Conservation (phyloP, 2,888 invertebrate species). For the Epistrophe grossulariae region DNA sequence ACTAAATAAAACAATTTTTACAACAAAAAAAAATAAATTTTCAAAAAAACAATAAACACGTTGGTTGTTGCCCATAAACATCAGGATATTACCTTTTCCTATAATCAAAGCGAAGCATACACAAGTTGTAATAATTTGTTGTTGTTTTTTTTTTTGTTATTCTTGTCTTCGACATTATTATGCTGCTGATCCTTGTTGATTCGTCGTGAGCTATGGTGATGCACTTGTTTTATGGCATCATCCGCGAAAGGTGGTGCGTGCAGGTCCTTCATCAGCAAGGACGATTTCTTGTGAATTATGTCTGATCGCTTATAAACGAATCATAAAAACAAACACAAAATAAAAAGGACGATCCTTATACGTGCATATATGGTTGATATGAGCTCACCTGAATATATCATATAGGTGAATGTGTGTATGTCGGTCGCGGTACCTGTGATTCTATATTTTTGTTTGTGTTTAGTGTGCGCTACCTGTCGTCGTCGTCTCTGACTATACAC, state of each 20-base stretch:
- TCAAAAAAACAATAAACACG: conserved; percentile 42
- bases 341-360: conserved; percentile 46
- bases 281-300: conserved; percentile 44
- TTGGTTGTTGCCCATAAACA: not conserved
- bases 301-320: conserved; percentile 46
- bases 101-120: not conserved
- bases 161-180: not conserved
- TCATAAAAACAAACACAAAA: conserved; percentile 28
- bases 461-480: conserved; percentile 49
- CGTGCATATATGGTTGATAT: conserved; percentile 30
- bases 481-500: conserved; percentile 35
- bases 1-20: conserved; percentile 31
- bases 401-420: conserved; percentile 55
- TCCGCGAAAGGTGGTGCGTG: conserved; percentile 51
- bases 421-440: conserved; percentile 63
- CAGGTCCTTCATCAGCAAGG: conserved; percentile 33
- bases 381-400: not conserved
- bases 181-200: conserved; percentile 9
- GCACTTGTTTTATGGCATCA: conserved; percentile 66
- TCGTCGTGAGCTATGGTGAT: conserved; percentile 34
- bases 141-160: not conserved
- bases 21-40: conserved; percentile 35
- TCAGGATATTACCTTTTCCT: not conserved
- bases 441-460: not conserved
- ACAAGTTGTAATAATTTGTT: conserved; percentile 21